phyloP scores from a whole-genome alignment of 2,797 vertebrate species.

The Tiaroga cobitis region DNA sequence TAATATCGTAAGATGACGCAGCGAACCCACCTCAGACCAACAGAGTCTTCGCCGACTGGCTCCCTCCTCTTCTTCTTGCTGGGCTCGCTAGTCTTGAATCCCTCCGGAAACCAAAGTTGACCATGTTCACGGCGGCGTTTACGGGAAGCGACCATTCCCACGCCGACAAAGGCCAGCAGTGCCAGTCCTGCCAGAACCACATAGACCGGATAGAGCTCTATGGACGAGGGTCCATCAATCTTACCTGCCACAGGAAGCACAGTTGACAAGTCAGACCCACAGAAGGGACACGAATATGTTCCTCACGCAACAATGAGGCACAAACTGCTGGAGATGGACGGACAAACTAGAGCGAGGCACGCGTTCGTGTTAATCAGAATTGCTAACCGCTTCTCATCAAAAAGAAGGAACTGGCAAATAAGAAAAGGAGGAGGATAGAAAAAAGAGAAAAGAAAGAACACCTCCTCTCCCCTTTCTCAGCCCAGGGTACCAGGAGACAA shows the following conservation, averaged over 20 bases:
- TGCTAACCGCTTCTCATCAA: slow-evolving; percentile 91
- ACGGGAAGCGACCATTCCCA: slow-evolving; percentile 91
- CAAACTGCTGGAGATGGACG: slow-evolving; percentile 18
- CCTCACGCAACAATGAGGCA: not conserved
- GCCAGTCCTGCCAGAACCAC: slow-evolving; percentile 80
- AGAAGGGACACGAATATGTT: slow-evolving; percentile 52
- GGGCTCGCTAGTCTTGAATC: slow-evolving; percentile 94
- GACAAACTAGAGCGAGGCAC: slow-evolving; percentile 63
- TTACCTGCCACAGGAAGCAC: slow-evolving; percentile 78
- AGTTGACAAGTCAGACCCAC: slow-evolving; percentile 69
- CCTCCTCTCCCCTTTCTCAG: slow-evolving; percentile 88
- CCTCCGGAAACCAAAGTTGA: slow-evolving; percentile 98
- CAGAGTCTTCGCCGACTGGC: slow-evolving; percentile 95
- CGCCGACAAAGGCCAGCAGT: slow-evolving; percentile 82
- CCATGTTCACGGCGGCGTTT: slow-evolving; percentile 95
- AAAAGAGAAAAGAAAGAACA: slow-evolving; percentile 69
- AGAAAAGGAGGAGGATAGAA: slow-evolving; percentile 62
- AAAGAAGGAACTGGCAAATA: slow-evolving; percentile 73
- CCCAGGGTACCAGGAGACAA: slow-evolving; percentile 88
- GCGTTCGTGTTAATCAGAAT: slow-evolving; percentile 88
- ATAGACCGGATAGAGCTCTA: slow-evolving; percentile 84
- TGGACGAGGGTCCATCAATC: slow-evolving; percentile 65
- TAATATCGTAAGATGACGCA: not conserved
- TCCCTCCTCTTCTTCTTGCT: slow-evolving; percentile 98
- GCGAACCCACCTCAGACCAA: slow-evolving; percentile 94